phyloP scores from a whole-genome alignment of 2,797 vertebrate genomes.

The Diceros bicornis region DNA sequence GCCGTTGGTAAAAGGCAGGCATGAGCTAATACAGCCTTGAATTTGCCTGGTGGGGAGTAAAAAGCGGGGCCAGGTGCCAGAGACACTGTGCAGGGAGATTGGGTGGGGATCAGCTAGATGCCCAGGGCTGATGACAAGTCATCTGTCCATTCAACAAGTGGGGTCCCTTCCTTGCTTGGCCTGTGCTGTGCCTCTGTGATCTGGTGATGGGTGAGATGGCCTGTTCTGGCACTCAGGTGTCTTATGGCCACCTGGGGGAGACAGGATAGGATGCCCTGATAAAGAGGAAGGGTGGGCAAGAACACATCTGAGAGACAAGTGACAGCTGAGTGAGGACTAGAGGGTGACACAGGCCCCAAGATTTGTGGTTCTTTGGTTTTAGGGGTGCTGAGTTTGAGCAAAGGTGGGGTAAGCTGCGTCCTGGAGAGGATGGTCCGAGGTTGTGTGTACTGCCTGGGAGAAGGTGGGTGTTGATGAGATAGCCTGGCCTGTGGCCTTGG shows the following conservation, averaged over 20 bases:
- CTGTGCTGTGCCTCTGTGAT: background rate
- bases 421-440: background rate
- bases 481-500: background rate
- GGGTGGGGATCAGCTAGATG: conserved; percentile 38
- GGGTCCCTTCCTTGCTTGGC: background rate
- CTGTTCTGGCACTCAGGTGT: background rate
- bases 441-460: background rate
- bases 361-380: background rate
- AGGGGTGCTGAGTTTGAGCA: background rate
- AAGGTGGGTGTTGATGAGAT: background rate
- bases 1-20: background rate
- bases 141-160: conserved; percentile 11
- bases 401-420: background rate
- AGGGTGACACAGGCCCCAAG: background rate
- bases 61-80: conserved; percentile 56
- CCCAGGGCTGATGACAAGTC: background rate
- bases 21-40: background rate
- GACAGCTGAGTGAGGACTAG: background rate
- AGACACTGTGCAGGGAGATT: conserved; percentile 19
- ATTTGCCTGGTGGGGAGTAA: conserved; percentile 48
- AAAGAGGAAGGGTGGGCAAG: background rate
- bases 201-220: background rate
- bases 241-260: background rate
- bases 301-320: background rate
- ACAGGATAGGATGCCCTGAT: background rate